These are phyloP conservation scores for Branchellion lobata DNA, from an alignment of 2,888 invertebrate species.

Conservation along the genomic window DNA sequence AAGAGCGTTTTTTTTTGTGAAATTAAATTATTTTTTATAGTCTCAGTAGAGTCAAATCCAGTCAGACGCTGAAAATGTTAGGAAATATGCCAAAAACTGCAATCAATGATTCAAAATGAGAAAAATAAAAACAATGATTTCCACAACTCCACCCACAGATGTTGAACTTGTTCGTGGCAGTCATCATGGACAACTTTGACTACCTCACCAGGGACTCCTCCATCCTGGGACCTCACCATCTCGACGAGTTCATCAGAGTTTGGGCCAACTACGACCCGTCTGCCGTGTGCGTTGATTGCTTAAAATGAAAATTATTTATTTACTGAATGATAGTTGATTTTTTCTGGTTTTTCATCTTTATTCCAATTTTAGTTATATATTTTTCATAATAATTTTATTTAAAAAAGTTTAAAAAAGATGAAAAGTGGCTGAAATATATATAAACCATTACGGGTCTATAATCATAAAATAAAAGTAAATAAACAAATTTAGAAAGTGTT, in stretches of 20 bases:
- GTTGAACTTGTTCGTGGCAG: conserved; percentile 99
- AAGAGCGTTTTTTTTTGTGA: too few relatives aligned
- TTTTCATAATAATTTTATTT: background rate
- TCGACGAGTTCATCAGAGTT: conserved; percentile 98
- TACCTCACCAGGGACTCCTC: conserved; percentile 98
- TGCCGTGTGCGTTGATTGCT: conserved; percentile 75
- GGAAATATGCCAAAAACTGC: too few relatives aligned
- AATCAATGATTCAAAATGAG: too few relatives aligned
- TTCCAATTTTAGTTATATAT: background rate
- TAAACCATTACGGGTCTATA: too few relatives aligned
- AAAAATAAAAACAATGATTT: too few relatives aligned
- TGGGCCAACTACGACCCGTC: conserved; percentile 99
- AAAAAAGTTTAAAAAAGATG: background rate
- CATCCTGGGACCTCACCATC: conserved; percentile 98
- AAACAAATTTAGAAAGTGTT: too few relatives aligned
- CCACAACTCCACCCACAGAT: too few relatives aligned
- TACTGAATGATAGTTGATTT: background rate
- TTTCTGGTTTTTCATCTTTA: background rate
- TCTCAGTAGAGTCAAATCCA: too few relatives aligned
- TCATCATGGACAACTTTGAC: conserved; percentile 99
- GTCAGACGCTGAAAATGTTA: too few relatives aligned
- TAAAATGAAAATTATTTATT: background rate
- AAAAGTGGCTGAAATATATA: too few relatives aligned
- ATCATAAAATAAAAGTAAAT: too few relatives aligned
- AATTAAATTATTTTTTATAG: too few relatives aligned